Evolutionary conservation across 2,797 vertebrate species (phyloP).

Genomic region (Sebastes trivittatus): DNA sequence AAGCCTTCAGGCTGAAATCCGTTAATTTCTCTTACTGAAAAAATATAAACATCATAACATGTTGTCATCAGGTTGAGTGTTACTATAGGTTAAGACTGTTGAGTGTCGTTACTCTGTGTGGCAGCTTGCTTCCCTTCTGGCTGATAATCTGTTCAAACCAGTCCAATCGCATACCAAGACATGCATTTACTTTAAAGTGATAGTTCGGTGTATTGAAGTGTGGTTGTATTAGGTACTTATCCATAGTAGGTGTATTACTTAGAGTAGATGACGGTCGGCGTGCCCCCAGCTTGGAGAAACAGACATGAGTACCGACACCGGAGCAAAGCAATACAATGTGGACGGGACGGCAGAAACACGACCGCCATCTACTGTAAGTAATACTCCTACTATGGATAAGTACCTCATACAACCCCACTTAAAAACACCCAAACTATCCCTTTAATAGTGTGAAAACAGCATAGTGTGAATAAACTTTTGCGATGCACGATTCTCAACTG

Average conservation of each 20-base stretch:
- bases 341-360: no score
- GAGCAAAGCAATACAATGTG: no score
- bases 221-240: no score
- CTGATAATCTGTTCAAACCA: background rate
- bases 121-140: background rate
- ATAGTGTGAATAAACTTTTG: background rate
- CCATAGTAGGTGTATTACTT: no score
- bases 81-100: background rate
- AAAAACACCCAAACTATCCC: no score
- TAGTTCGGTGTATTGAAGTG: no score
- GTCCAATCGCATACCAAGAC: background rate
- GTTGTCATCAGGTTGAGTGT: background rate
- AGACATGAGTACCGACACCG: no score
- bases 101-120: background rate
- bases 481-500: background rate
- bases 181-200: background rate
- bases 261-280: no score
- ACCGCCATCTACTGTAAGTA: no score
- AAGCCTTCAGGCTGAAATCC: background rate
- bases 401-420: no score
- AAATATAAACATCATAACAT: background rate
- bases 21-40: background rate
- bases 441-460: background rate
- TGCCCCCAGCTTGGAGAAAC: no score
- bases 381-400: no score